phyloP scores from a whole-genome alignment of 2,113 vertebrate genomes.

The Eleginops maclovinus region DNA sequence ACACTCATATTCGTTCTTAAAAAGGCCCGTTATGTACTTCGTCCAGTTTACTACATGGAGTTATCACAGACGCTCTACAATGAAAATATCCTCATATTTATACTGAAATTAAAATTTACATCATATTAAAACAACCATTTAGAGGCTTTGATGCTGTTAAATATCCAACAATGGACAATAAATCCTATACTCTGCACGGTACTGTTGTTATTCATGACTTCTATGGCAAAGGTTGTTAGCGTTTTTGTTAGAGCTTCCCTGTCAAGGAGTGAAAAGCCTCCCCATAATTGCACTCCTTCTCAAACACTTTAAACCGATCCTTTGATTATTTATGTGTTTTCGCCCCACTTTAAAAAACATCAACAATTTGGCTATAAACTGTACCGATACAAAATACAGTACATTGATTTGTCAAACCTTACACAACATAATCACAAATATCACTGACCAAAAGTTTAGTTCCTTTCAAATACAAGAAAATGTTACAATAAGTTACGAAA shows the following conservation, averaged over 20 bases:
- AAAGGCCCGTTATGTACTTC: background rate
- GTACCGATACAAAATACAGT: constrained; percentile 84
- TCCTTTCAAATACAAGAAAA: constrained; percentile 81
- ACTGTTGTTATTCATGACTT: background rate
- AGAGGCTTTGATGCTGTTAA: background rate
- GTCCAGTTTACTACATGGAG: background rate
- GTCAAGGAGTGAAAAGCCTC: constrained; percentile 85
- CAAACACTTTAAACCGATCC: constrained; percentile 42
- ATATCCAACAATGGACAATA: background rate
- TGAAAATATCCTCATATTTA: constrained; percentile 37
- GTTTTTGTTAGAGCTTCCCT: constrained; percentile 79
- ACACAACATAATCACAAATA: constrained; percentile 82
- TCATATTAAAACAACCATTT: constrained; percentile 16
- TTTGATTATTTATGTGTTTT: constrained; percentile 13
- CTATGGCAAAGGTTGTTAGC: constrained; percentile 22
- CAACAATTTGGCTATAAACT: constrained; percentile 78
- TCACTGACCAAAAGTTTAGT: constrained; percentile 76
- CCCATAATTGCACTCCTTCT: constrained; percentile 79
- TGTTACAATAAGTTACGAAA: constrained; percentile 81
- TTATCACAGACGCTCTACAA: constrained; percentile 9
- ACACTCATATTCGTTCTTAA: constrained; percentile 1
- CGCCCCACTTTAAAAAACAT: constrained; percentile 65
- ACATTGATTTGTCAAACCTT: constrained; percentile 80
- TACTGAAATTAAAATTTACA: constrained; percentile 21
- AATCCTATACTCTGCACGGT: background rate